Percentiles rank a stretch among this genome's conserved stretches.
Evolutionary conservation across 2,797 vertebrate genomes (phyloP).

Genomic region (Limnodromus scolopaceus): DNA sequence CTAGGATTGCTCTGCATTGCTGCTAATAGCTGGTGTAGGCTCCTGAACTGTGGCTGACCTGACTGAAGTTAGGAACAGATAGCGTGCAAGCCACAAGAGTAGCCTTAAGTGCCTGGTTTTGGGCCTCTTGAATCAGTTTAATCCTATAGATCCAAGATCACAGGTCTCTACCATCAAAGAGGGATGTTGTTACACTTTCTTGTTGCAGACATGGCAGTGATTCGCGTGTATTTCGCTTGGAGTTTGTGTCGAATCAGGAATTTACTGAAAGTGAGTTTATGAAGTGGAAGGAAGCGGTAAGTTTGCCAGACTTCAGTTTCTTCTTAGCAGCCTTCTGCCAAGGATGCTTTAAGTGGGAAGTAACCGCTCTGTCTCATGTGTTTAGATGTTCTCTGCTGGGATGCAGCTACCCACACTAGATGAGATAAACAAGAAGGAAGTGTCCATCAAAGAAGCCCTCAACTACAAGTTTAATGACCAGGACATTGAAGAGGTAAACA

Average conservation of each 20-base stretch:
- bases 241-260: conserved; percentile 99
- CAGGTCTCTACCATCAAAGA: neutral
- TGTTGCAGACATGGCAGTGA: conserved; percentile 90
- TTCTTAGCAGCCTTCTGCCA: neutral
- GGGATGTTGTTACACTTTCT: neutral
- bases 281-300: conserved; percentile 99
- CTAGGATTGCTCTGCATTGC: neutral
- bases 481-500: conserved; percentile 95
- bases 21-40: neutral
- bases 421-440: conserved; percentile 96
- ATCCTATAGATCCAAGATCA: neutral
- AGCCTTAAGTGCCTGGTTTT: neutral
- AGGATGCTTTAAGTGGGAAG: neutral
- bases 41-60: neutral
- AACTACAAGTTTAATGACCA: conserved; percentile 99
- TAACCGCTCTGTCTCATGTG: neutral
- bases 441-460: conserved; percentile 97
- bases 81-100: neutral
- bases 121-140: neutral
- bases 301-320: conserved; percentile 56
- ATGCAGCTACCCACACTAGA: conserved; percentile 98
- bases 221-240: conserved; percentile 94
- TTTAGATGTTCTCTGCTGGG: conserved; percentile 93
- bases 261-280: conserved; percentile 98
- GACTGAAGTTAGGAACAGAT: neutral